Percentiles rank a stretch among this genome's conserved stretches.
Evolutionary conservation across 1,140 invertebrate genomes (phyloP).

Genomic region (Drosophila guanche): DNA sequence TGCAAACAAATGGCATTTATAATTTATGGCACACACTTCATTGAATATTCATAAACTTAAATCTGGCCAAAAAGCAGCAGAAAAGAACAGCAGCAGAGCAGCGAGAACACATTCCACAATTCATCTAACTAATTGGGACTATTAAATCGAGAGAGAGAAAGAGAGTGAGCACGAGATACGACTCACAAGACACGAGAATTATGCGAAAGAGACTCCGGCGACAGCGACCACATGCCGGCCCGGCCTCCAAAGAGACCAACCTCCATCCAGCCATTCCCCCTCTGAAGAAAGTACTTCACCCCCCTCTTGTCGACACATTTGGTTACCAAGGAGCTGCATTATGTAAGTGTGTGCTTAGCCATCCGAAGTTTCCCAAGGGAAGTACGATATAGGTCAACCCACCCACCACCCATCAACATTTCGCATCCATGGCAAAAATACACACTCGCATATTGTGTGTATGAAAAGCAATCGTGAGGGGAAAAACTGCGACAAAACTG

Average conservation of each 20-base stretch:
- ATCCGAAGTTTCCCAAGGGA: background rate
- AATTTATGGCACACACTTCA: slow-evolving; percentile 79
- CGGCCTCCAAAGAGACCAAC: background rate
- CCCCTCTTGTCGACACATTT: background rate
- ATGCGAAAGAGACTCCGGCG: slow-evolving; percentile 15
- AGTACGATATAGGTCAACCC: slow-evolving; percentile 29
- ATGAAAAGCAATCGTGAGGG: slow-evolving; percentile 33
- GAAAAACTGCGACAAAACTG: slow-evolving; percentile 40
- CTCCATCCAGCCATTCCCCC: background rate
- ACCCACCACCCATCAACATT: slow-evolving; percentile 4
- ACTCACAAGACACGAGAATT: slow-evolving; percentile 6
- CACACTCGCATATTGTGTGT: background rate
- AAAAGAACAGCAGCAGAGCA: slow-evolving; percentile 31
- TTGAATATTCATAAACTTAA: slow-evolving; percentile 82
- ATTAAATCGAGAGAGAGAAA: slow-evolving; percentile 64
- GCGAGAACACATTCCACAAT: slow-evolving; percentile 59
- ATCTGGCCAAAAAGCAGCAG: slow-evolving; percentile 53
- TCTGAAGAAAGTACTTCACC: too few species aligned
- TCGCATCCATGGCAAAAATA: slow-evolving; percentile 42
- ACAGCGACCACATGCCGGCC: slow-evolving; percentile 57
- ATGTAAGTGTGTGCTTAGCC: slow-evolving; percentile 21
- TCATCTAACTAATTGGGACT: slow-evolving; percentile 79
- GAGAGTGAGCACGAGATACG: slow-evolving; percentile 7
- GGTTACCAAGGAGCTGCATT: slow-evolving; percentile 74
- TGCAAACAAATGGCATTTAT: slow-evolving; percentile 78